A percentile compares a stretch with the other conserved stretches of the same genome.
Conservation (phyloP, 2,888 invertebrate genomes). For the Drosophila diplacantha region DNA sequence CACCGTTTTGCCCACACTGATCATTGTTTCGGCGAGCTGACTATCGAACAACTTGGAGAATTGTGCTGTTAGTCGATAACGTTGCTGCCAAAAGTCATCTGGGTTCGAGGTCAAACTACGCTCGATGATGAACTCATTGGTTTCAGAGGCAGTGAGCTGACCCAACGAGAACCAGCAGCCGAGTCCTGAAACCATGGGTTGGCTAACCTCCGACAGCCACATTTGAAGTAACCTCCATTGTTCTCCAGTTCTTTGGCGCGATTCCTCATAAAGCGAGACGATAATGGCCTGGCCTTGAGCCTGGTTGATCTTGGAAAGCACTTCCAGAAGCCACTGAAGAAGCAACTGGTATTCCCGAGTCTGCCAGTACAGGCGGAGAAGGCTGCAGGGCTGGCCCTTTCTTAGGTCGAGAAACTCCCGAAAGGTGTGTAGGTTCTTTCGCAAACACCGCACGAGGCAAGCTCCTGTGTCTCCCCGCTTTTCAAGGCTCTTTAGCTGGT, state of each 20-base stretch:
- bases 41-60: slow-evolving; percentile 39
- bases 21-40: slow-evolving; percentile 11
- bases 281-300: slow-evolving; percentile 20
- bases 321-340: slow-evolving; percentile 38
- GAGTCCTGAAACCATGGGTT: slow-evolving; percentile 22
- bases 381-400: background rate
- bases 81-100: slow-evolving; percentile 33
- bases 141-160: slow-evolving; percentile 3
- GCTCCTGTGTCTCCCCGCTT: slow-evolving; percentile 27
- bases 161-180: slow-evolving; percentile 39
- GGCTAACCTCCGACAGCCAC: slow-evolving; percentile 32
- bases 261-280: slow-evolving; percentile 26
- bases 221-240: slow-evolving; percentile 15
- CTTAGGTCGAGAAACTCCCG: slow-evolving; percentile 7
- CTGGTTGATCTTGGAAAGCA: background rate
- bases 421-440: slow-evolving; percentile 22
- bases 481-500: slow-evolving; percentile 11
- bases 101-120: background rate
- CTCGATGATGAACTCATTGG: slow-evolving; percentile 30
- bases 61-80: slow-evolving; percentile 22
- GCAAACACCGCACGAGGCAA: slow-evolving; percentile 18
- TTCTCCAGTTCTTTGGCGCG: background rate
- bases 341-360: slow-evolving; percentile 12
- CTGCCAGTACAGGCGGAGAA: slow-evolving; percentile 20
- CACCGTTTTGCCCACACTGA: slow-evolving; percentile 35